phyloP scores from a whole-genome alignment of 1,140 invertebrate genomes.

The Paralvinella palmiformis region DNA sequence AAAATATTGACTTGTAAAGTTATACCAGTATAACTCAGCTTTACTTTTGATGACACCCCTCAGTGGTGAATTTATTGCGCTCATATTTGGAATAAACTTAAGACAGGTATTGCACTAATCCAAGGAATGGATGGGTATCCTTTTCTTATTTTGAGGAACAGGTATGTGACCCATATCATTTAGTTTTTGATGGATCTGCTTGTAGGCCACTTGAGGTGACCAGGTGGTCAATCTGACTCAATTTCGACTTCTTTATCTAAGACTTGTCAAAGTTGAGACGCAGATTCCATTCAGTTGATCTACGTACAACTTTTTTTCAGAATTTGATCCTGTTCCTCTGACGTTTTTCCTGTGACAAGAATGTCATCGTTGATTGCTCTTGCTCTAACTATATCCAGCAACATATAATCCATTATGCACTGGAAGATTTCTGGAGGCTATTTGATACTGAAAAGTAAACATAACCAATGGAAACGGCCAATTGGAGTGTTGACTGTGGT shows the following conservation, averaged over 20 bases:
- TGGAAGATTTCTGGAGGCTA: not conserved
- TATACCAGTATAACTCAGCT: not conserved
- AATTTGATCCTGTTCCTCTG: not conserved
- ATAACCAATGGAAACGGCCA: not conserved
- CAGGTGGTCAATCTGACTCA: not conserved
- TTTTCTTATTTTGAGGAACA: not conserved
- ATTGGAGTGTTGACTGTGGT: constrained; percentile 20
- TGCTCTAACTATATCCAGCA: too few species aligned
- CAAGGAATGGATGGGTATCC: not conserved
- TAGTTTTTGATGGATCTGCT: constrained; percentile 1
- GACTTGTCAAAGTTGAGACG: not conserved
- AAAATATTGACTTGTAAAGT: too few species aligned
- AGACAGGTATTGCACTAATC: not conserved
- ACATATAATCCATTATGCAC: too few species aligned
- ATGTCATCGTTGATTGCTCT: constrained; percentile 13
- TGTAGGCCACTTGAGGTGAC: not conserved
- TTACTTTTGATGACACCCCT: not conserved
- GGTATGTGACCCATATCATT: not conserved
- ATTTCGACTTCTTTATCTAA: too few species aligned
- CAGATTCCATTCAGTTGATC: not conserved
- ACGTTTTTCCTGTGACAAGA: not conserved
- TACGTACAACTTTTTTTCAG: not conserved
- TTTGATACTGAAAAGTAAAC: not conserved
- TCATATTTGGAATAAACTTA: not conserved
- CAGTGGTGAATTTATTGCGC: not conserved